A percentile compares a stretch with the other conserved stretches of the same genome.
Evolutionary conservation across 2,888 invertebrate genomes (phyloP).

Genomic region (Drosophila tanythrix): DNA sequence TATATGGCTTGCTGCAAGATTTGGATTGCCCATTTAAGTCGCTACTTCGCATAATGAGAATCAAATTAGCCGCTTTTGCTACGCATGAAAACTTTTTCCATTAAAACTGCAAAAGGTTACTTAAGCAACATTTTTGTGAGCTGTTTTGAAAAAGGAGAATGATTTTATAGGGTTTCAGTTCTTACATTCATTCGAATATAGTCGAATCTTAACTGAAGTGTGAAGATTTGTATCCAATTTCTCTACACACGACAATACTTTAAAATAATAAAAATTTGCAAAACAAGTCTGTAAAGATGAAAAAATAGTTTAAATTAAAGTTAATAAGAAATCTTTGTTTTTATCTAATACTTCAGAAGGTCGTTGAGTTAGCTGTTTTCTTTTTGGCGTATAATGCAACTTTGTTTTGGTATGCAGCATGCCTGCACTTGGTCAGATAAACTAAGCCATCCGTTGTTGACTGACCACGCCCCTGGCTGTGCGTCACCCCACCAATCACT

Average conservation of each 20-base stretch:
- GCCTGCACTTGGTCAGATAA: constrained; percentile 40
- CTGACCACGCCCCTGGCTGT: no score
- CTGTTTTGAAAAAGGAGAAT: neutral
- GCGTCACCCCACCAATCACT: neutral
- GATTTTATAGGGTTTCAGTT: neutral
- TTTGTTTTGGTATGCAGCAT: constrained; percentile 41
- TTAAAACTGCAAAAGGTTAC: constrained; percentile 60
- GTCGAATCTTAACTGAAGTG: neutral
- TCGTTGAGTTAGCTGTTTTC: constrained; percentile 1
- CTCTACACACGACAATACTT: neutral
- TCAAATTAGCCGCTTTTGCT: constrained; percentile 71
- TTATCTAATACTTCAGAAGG: neutral
- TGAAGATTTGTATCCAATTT: neutral
- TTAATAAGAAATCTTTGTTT: neutral
- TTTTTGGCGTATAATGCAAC: constrained; percentile 30
- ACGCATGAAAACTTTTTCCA: constrained; percentile 74
- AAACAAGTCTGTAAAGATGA: neutral
- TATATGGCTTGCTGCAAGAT: constrained; percentile 31
- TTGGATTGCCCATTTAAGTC: constrained; percentile 43
- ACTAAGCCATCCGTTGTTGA: constrained; percentile 3
- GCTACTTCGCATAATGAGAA: constrained; percentile 71
- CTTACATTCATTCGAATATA: neutral
- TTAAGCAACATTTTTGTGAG: constrained; percentile 18
- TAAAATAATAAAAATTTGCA: neutral
- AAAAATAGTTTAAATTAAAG: neutral